Evolutionary conservation across 2,888 invertebrate species (phyloP), one percentile per base, ranked within the genome.

Genomic region (Meiosimyza platycephala): DNA sequence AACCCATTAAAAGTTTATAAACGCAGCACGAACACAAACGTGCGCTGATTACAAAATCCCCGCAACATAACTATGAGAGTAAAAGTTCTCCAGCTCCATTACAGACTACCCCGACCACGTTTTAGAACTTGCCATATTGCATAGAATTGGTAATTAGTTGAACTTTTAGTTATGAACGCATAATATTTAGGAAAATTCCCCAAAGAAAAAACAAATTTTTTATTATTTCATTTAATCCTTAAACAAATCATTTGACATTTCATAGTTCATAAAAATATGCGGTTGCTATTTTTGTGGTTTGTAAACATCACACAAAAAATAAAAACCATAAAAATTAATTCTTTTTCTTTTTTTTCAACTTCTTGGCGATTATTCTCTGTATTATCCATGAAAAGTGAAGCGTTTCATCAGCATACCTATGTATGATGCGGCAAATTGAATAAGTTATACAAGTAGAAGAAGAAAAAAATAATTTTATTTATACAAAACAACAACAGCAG

Each of bases 1-100:
- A 15, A 82, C 78, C 81, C 82, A 79, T 82, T 82, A 82, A 82
- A 82, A 82, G 80, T 81, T 82, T 82, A 81, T 82, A 80, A 82
- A 82, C 81, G 80, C 82, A 67, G 50, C 60, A 50, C 80, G 79
- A 82, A 78, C 77, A 74, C 73, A 77, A 78, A 79, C 80, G 79
- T 80, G 79, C 67, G 72, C 63, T 75, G 79, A 78, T 79, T 80
- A 74, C 76, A 77, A 80, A 80, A 63, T 76, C 51, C 40, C 40
- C 57, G 28, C 18, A 57, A 57, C 28, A 12, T 57, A 1, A 9
- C 18, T 16, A 18, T 16, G n/a, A 18, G 2, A 48, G 48, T 12
- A 40, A 9, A 9, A 40, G 9, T 9, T 6, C 40, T 9, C 9
- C 40, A 40, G 7, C 6, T 7, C 40, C 40, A 40, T 40, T 40